Conservation (phyloP, 2,888 invertebrate species). For the Ormia ochracea region DNA sequence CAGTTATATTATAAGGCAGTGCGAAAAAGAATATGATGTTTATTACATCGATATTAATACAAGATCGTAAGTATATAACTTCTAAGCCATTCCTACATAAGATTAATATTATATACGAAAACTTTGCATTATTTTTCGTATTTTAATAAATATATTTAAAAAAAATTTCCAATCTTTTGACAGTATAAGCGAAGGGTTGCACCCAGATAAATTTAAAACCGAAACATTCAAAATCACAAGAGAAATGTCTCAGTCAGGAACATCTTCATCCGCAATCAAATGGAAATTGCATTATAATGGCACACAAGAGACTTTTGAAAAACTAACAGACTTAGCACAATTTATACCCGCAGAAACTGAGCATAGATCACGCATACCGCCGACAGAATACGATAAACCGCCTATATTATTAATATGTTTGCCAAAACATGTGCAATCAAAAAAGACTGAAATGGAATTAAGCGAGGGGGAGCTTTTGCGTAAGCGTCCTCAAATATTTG, state of each 20-base stretch:
- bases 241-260: conserved; percentile 12
- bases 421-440: conserved; percentile 75
- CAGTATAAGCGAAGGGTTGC: conserved; percentile 55
- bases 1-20: conserved; percentile 88
- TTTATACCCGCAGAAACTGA: conserved; percentile 71
- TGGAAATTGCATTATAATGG: conserved; percentile 73
- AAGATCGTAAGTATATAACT: conserved; percentile 79
- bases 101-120: too few relatives aligned
- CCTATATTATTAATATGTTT: conserved; percentile 74
- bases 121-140: too few relatives aligned
- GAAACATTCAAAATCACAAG: conserved; percentile 82
- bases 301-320: conserved; percentile 67
- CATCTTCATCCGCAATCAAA: conserved; percentile 51
- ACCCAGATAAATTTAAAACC: conserved; percentile 76
- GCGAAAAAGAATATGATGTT: conserved; percentile 86
- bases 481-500: conserved; percentile 74
- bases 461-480: conserved; percentile 73
- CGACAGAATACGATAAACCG: conserved; percentile 86
- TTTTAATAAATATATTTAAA: neutral
- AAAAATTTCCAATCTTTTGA: neutral
- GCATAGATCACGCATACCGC: conserved; percentile 81
- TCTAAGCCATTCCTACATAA: neutral
- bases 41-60: conserved; percentile 90
- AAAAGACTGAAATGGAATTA: conserved; percentile 75
- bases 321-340: conserved; percentile 72